Conservation (phyloP, 2,888 invertebrate species). For the Sesamia inferens region DNA sequence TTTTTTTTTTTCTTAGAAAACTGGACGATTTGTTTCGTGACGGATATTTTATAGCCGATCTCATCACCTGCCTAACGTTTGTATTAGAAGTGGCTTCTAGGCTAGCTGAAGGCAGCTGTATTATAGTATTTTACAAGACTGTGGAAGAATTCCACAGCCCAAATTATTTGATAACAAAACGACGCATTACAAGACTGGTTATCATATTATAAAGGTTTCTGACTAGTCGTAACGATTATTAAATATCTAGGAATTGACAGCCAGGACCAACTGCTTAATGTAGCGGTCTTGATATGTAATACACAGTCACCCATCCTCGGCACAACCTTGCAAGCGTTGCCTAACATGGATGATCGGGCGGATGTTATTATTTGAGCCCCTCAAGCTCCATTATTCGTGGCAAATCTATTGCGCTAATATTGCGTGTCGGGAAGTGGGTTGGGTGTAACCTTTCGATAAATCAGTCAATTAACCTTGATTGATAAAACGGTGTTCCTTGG, state of each 20-base stretch:
- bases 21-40: slow-evolving; percentile 22
- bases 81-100: no score
- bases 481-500: slow-evolving; percentile 51
- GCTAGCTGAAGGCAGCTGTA: neutral
- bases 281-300: neutral
- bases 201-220: neutral
- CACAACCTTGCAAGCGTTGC: neutral
- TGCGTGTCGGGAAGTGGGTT: slow-evolving; percentile 45
- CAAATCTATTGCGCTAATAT: slow-evolving; percentile 40
- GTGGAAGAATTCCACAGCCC: neutral
- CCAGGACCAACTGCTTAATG: neutral
- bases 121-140: neutral
- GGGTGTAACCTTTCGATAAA: slow-evolving; percentile 51
- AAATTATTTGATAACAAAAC: neutral
- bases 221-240: neutral
- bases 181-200: neutral
- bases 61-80: neutral
- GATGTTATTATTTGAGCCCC: neutral
- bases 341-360: neutral
- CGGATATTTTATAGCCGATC: slow-evolving; percentile 32
- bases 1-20: slow-evolving; percentile 12
- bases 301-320: neutral
- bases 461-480: slow-evolving; percentile 57
- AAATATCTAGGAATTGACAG: neutral
- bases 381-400: slow-evolving; percentile 1